These are phyloP conservation scores for Geophilus truncorum DNA, from an alignment of 2,888 invertebrate species.

Conservation along the genomic window DNA sequence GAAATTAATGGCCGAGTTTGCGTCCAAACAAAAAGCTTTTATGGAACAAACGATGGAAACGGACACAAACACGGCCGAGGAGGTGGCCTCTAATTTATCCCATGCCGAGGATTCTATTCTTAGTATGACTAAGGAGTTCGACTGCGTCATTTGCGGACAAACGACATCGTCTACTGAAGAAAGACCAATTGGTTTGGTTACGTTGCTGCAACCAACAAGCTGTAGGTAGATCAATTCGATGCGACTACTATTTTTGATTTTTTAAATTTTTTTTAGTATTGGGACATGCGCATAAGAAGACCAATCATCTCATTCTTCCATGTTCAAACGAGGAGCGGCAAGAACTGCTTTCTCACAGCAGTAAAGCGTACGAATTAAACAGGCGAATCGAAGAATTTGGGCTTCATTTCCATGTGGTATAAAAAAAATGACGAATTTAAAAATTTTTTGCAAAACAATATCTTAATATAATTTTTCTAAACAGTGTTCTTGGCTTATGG, in stretches of 20 bases:
- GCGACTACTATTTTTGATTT: background rate
- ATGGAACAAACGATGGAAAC: slow-evolving; percentile 66
- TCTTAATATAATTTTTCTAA: slow-evolving; percentile 27
- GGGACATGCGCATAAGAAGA: slow-evolving; percentile 60
- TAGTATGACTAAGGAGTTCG: slow-evolving; percentile 63
- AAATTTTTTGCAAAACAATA: background rate
- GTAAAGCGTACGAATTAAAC: slow-evolving; percentile 58
- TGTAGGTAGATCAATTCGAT: background rate
- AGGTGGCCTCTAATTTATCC: slow-evolving; percentile 41
- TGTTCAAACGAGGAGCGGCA: slow-evolving; percentile 60
- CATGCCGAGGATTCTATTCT: slow-evolving; percentile 36
- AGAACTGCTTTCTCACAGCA: slow-evolving; percentile 25
- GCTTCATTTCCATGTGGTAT: slow-evolving; percentile 67
- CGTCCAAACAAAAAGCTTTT: slow-evolving; percentile 82
- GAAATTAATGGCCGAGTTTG: slow-evolving; percentile 89
- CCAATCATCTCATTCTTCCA: slow-evolving; percentile 57
- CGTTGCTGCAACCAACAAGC: slow-evolving; percentile 58
- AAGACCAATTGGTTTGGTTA: slow-evolving; percentile 81
- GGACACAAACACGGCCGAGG: slow-evolving; percentile 49
- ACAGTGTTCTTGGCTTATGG: slow-evolving; percentile 67
- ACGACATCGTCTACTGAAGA: slow-evolving; percentile 77
- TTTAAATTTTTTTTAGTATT: slow-evolving; percentile 53
- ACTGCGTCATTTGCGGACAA: slow-evolving; percentile 93
- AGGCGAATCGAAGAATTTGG: slow-evolving; percentile 69
- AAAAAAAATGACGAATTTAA: slow-evolving; percentile 30